These are phyloP conservation scores for Empidonax alnorum DNA, from an alignment of 2,113 vertebrate genomes.

Conservation along the genomic window DNA sequence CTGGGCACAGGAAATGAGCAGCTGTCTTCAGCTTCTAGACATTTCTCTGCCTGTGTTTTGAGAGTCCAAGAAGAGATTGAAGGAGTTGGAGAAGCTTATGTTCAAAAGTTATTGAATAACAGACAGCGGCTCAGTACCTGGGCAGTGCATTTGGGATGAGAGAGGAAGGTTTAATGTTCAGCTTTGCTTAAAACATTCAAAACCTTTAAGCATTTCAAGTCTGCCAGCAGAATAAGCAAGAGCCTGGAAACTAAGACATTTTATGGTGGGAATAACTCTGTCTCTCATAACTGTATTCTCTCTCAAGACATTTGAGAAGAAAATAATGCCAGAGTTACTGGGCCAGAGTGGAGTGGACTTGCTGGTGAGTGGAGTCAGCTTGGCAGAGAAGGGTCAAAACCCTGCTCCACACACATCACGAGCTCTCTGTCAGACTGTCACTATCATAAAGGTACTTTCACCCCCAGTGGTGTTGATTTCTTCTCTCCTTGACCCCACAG, in stretches of 20 bases:
- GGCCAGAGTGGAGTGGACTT: neutral
- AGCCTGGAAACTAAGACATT: neutral
- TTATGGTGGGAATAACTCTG: neutral
- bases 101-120: neutral
- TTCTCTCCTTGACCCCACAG: neutral
- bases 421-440: neutral
- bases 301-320: neutral
- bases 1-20: neutral
- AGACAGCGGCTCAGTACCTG: fast-evolving
- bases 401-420: neutral
- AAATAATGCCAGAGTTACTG: neutral
- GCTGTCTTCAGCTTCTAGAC: neutral
- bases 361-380: neutral
- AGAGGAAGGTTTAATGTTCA: neutral
- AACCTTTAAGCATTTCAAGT: neutral
- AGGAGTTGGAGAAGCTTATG: neutral
- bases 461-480: neutral
- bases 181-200: neutral
- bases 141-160: neutral
- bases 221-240: neutral
- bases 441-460: neutral
- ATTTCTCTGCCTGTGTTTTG: neutral
- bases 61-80: neutral
- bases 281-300: neutral
- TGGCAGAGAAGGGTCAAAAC: neutral